Percentiles rank a stretch among this genome's conserved stretches.
Evolutionary conservation across 2,888 invertebrate genomes (phyloP).

Genomic region (Nephrotoma guestfalica): DNA sequence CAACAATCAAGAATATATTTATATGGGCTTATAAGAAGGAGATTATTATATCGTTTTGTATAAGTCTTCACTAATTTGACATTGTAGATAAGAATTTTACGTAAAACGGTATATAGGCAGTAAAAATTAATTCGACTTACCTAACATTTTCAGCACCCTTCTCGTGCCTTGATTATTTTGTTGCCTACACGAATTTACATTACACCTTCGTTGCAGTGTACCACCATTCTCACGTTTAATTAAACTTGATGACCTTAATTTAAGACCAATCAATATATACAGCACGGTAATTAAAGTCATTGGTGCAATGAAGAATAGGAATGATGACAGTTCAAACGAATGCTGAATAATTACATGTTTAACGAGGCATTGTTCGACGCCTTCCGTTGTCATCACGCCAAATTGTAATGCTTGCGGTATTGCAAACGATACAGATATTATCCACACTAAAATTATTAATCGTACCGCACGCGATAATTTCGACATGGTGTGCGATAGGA

Average conservation of each 20-base stretch:
- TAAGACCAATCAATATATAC: slow-evolving; percentile 60
- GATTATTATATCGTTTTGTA: no score
- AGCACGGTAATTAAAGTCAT: slow-evolving; percentile 77
- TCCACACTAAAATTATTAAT: slow-evolving; percentile 62
- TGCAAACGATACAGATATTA: slow-evolving; percentile 56
- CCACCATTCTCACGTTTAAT: slow-evolving; percentile 28
- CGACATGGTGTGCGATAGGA: slow-evolving; percentile 61
- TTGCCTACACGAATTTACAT: slow-evolving; percentile 5
- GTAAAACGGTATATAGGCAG: no score
- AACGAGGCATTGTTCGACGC: slow-evolving; percentile 24
- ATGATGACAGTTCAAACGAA: slow-evolving; percentile 44
- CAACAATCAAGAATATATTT: no score
- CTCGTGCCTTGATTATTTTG: slow-evolving; percentile 22
- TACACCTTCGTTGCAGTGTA: slow-evolving; percentile 14
- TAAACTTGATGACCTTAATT: slow-evolving; percentile 41
- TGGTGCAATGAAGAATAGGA: slow-evolving; percentile 73
- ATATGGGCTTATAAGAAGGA: no score
- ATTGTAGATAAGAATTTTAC: no score
- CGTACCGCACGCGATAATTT: slow-evolving; percentile 68
- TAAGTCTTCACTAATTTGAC: no score
- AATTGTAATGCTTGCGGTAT: slow-evolving; percentile 67
- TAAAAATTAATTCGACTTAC: slow-evolving; percentile 26
- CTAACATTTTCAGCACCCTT: slow-evolving; percentile 42
- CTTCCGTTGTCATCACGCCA: slow-evolving; percentile 37
- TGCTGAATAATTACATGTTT: slow-evolving; percentile 32